Conservation (phyloP, 35 echinoderm and acorn worm species). For the Chiridota heheva region DNA sequence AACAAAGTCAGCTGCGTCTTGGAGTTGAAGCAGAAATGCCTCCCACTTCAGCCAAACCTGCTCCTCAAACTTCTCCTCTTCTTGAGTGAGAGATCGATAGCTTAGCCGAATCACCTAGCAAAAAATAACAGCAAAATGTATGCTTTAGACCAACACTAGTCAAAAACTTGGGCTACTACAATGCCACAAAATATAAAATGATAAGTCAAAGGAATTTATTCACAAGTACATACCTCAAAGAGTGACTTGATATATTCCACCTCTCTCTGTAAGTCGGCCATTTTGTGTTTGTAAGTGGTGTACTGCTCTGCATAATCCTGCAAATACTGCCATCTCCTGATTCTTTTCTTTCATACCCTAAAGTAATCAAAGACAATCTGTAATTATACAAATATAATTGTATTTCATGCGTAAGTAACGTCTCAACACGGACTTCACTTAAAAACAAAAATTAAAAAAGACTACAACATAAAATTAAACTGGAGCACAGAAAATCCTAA, state of each 20-base stretch:
- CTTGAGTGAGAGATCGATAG: slow-evolving; percentile 75
- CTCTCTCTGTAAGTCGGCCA: slow-evolving; percentile 83
- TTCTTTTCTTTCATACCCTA: slow-evolving; percentile 95
- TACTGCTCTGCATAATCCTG: slow-evolving; percentile 97
- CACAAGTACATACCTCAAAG: slow-evolving; percentile 86
- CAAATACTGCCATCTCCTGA: slow-evolving; percentile 67
- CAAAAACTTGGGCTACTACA: no score
- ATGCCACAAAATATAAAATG: no score
- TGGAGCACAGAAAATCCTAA: no score
- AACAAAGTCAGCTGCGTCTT: slow-evolving; percentile 99
- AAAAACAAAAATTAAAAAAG: no score
- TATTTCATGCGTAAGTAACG: no score
- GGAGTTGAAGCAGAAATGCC: slow-evolving; percentile 87
- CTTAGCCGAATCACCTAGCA: slow-evolving; percentile 93
- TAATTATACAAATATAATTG: neutral
- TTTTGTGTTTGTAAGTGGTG: slow-evolving; percentile 91
- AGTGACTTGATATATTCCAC: slow-evolving; percentile 98
- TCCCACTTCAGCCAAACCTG: slow-evolving; percentile 98
- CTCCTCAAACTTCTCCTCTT: slow-evolving; percentile 96
- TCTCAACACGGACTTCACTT: no score
- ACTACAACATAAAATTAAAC: no score
- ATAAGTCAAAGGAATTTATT: no score
- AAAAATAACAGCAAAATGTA: neutral
- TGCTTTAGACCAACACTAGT: no score
- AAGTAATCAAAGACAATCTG: neutral